Evolutionary conservation across 1,140 invertebrate species (phyloP).

Genomic region (Drosophila lini): DNA sequence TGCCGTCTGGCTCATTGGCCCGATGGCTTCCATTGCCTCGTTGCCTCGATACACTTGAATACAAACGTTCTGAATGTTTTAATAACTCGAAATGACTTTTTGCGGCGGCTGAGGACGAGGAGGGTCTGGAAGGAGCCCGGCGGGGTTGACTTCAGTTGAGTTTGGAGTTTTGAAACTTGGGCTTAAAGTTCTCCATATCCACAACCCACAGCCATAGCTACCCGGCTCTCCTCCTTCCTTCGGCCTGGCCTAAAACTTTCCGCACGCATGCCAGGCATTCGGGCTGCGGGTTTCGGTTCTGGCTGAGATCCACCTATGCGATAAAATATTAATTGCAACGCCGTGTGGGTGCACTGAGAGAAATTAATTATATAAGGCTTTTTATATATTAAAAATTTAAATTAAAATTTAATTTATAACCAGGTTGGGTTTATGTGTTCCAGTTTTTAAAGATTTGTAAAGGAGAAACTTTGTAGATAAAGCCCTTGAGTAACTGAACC

Average conservation of each 20-base stretch:
- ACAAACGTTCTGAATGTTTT: constrained; percentile 83
- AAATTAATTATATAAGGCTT: neutral
- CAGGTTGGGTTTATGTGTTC: too few relatives aligned
- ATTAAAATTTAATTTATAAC: neutral
- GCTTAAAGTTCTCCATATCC: constrained; percentile 49
- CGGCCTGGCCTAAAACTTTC: constrained; percentile 63
- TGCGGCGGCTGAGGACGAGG: constrained; percentile 46
- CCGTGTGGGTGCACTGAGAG: constrained; percentile 40
- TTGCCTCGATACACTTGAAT: constrained; percentile 63
- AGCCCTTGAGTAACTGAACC: too few relatives aligned
- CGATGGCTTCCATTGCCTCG: constrained; percentile 10
- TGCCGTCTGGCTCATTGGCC: constrained; percentile 7
- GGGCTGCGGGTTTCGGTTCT: constrained; percentile 20
- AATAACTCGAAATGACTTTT: constrained; percentile 83
- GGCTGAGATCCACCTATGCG: constrained; percentile 48
- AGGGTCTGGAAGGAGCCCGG: constrained; percentile 10
- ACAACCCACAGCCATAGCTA: neutral
- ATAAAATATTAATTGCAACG: constrained; percentile 83
- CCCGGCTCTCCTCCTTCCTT: too few relatives aligned
- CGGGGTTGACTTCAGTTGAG: constrained; percentile 19
- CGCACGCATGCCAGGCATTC: constrained; percentile 60
- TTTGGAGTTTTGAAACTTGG: constrained; percentile 37
- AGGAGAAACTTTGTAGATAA: too few relatives aligned
- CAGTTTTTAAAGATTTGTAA: too few relatives aligned
- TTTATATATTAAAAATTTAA: neutral